Evolutionary conservation across 2,113 vertebrate genomes (phyloP), one percentile per base, ranked within the genome.

Genomic region (Archocentrus centrarchus): DNA sequence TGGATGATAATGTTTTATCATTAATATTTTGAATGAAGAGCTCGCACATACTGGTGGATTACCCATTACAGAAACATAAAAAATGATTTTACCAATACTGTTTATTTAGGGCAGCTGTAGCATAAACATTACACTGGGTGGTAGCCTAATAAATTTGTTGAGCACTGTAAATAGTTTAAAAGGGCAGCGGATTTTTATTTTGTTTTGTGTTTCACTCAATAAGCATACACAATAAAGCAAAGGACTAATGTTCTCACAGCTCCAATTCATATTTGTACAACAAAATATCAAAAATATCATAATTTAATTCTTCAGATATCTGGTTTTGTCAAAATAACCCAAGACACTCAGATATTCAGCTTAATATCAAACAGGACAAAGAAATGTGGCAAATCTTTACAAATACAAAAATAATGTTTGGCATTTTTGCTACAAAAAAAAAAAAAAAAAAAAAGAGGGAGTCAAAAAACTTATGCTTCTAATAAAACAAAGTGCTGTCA

Each of bases 11-110:
- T 4, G 17, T 44, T 5, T 27, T 66, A 66, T n/a, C 2, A 47
- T 68, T 68, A 47, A 18, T 47, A 68, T 27, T 68, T 68, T 9
- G 6, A 47, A 47, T 68, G 27, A 27, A 18, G 64, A 0, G 1
- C 39, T 47, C 24, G 22, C 17, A 39, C 3, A 47, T 68, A 68
- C 63, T 68, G 39, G 14, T 68, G 39, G 22, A 47, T 11, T 27
- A 68, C 17, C 44, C 14, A 47, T 68, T 68, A 68, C 63, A 68
- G 39, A 68, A 68, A 68, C 63, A 66, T 39, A 66, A 66, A 66
- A n/a, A 66, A 44, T 66, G 44, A 15, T 47, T 47, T 47, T 47
- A 44, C 4, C 63, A 66, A 27, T 41, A 47, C 63, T 68, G 24
- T 47, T 47, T 47, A 68, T 41, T 44, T 68, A 47, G 39, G 14